Conservation (phyloP, 2,888 invertebrate genomes). For the Drosophila kuntzei region DNA sequence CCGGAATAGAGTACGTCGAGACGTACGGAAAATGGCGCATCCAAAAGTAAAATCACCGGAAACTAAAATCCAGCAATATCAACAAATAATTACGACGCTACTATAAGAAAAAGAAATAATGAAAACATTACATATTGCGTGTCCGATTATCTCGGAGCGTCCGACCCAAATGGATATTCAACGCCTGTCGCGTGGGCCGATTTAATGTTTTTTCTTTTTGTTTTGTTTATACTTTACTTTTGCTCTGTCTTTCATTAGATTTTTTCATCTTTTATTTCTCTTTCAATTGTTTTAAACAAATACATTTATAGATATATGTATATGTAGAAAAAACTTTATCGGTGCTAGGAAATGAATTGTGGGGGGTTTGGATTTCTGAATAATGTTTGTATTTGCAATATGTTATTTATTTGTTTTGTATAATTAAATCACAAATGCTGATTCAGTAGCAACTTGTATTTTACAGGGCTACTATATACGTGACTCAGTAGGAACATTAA, state of each 20-base stretch:
- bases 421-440: conserved; percentile 15
- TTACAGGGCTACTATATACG: conserved; percentile 14
- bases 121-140: conserved; percentile 64
- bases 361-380: background rate
- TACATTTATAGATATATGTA: conserved; percentile 8
- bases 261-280: conserved; percentile 11
- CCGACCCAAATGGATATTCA: conserved; percentile 27
- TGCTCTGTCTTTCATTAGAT: conserved; percentile 6
- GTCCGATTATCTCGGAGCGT: conserved; percentile 44
- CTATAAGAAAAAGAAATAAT: conserved; percentile 7
- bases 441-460: conserved; percentile 10
- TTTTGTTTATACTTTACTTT: conserved; percentile 13
- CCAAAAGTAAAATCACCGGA: conserved; percentile 56
- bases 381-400: conserved; percentile 23
- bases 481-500: conserved; percentile 54
- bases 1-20: conserved; percentile 46
- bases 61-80: conserved; percentile 47
- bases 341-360: conserved; percentile 21
- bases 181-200: conserved; percentile 14
- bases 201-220: conserved; percentile 15
- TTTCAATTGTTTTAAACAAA: conserved; percentile 35
- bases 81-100: conserved; percentile 60
- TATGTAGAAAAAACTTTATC: conserved; percentile 34
- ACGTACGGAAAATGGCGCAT: conserved; percentile 66
- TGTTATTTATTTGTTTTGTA: conserved; percentile 27